phyloP scores from a whole-genome alignment of 2,113 vertebrate genomes.

The Campylomormyrus numenius region DNA sequence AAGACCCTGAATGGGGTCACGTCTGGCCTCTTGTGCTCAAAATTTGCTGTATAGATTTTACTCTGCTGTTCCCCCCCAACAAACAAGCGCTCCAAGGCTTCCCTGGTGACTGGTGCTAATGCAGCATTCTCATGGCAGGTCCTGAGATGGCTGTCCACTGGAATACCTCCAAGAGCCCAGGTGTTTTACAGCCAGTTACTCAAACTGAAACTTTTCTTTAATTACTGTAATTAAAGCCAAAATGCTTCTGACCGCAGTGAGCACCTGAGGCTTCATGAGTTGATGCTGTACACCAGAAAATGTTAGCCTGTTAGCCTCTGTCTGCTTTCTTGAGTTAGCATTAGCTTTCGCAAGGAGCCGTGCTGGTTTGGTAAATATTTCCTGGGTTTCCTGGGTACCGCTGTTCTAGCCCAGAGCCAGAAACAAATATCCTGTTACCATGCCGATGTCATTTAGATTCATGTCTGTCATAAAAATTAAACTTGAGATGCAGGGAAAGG shows the following conservation, averaged over 20 bases:
- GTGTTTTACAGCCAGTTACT: conserved; percentile 15
- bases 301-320: background rate
- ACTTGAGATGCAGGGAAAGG: conserved; percentile 7
- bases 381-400: conserved; percentile 35
- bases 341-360: background rate
- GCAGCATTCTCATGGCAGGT: background rate
- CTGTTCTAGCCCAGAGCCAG: background rate
- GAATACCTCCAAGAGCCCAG: background rate
- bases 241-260: background rate
- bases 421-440: conserved; percentile 29
- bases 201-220: conserved; percentile 22
- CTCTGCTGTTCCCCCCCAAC: background rate
- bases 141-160: background rate
- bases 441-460: conserved; percentile 34
- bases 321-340: background rate
- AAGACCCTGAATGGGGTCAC: background rate
- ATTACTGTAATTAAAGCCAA: conserved; percentile 23
- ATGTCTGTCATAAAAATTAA: background rate
- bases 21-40: background rate
- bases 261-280: conserved; percentile 9
- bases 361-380: conserved; percentile 26
- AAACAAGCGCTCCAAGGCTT: background rate
- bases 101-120: background rate
- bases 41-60: background rate
- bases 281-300: background rate